Evolutionary conservation across 2,888 invertebrate species (phyloP), one percentile per base, ranked within the genome.

Genomic region (Euphydryas editha): DNA sequence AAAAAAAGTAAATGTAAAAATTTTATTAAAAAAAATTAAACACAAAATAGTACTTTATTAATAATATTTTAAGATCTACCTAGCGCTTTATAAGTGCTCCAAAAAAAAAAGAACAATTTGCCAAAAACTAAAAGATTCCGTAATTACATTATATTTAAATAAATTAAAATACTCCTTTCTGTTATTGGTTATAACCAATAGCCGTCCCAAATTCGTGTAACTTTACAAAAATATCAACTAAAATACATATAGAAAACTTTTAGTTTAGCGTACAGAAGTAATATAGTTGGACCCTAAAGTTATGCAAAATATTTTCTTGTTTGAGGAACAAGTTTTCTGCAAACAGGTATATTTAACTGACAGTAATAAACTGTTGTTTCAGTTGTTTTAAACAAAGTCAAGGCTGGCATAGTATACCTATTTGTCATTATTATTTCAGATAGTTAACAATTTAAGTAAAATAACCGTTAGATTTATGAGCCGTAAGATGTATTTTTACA

Each of bases 401-500:
- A 62, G 46, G 62, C 20, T 36, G 46, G 20, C n/a, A 47, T 30
- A 47, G 46, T 37, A n/a, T n/a, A n/a, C n/a, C 36, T 65, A 47
- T 65, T 60, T 65, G 36, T 61, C 49, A 37, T 65, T 59, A 61
- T 58, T 61, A 30, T 49, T 36, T 37, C 44, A 61, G 44, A 65
- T 59, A 62, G 58, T 59, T 59, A 62, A 59, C 67, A 59, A 30
- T 62, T 46, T 59, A 10, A 24, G 55, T 39, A 55, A 60, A 51
- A 60, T 60, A 60, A 24, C 54, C 55, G 42, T 21, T 24, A 54
- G 59, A 67, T 67, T 67, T 62, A 67, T 58, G 62, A 67, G 44
- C n/a, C 21, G 30, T 54, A 51, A 21, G 57, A 51, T 60, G 56
- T 56, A 49, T 56, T 65, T 51, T 65, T 57, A 59, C 59, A 54